phyloP scores from a whole-genome alignment of 2,113 vertebrate species.

The Buteo buteo region DNA sequence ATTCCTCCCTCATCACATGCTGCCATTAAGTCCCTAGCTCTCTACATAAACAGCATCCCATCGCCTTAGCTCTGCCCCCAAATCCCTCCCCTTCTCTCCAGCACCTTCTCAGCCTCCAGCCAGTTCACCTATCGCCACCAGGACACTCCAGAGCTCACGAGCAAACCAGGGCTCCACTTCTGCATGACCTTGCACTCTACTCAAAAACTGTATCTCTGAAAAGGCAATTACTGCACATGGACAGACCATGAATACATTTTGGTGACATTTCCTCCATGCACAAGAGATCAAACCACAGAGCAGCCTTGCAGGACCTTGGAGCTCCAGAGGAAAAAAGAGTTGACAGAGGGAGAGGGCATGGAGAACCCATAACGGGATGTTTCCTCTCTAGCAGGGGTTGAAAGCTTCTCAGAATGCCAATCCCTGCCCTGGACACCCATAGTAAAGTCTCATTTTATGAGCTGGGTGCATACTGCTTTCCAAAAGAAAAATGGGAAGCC shows the following conservation, averaged over 20 bases:
- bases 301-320: neutral
- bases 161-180: neutral
- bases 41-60: neutral
- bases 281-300: neutral
- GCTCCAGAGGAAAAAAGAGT: neutral
- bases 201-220: neutral
- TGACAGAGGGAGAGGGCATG: neutral
- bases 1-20: neutral
- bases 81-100: neutral
- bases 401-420: neutral
- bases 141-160: neutral
- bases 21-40: neutral
- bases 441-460: neutral
- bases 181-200: neutral
- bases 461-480: neutral
- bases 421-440: neutral
- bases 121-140: neutral
- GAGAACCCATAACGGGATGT: neutral
- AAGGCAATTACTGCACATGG: neutral
- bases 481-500: neutral
- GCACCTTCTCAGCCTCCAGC: neutral
- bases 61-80: neutral
- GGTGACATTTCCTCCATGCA: neutral
- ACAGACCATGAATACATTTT: neutral
- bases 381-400: neutral